These are phyloP conservation scores for Pollenia amentaria DNA, from an alignment of 2,888 invertebrate species.

Conservation along the genomic window DNA sequence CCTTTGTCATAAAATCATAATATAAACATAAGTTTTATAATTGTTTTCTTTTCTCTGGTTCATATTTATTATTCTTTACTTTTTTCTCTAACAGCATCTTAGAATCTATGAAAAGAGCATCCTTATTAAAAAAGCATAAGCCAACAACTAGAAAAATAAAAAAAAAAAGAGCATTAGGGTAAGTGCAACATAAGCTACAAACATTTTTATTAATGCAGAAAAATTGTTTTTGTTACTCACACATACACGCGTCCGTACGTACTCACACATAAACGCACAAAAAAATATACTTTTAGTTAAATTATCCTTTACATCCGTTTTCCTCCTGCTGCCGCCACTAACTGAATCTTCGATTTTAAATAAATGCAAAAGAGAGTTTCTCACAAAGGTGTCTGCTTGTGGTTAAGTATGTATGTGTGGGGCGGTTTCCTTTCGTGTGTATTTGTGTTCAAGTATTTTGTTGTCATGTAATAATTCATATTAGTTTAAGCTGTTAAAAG, in stretches of 20 bases:
- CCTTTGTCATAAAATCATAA: slow-evolving; percentile 38
- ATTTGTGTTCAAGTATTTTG: neutral
- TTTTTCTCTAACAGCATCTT: neutral
- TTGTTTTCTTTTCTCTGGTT: neutral
- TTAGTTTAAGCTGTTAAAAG: slow-evolving; percentile 77
- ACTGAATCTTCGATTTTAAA: neutral
- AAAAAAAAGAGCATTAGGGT: neutral
- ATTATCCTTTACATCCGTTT: slow-evolving; percentile 74
- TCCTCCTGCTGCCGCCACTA: neutral
- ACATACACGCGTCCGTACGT: neutral
- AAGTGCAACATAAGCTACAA: slow-evolving; percentile 55
- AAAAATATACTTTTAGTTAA: slow-evolving; percentile 49
- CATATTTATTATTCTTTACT: no score
- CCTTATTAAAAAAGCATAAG: neutral
- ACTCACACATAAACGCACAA: neutral
- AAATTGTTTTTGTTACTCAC: slow-evolving; percentile 48
- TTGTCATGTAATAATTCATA: slow-evolving; percentile 76
- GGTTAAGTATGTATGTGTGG: neutral
- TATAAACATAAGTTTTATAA: slow-evolving; percentile 49
- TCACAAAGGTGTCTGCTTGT: slow-evolving; percentile 4
- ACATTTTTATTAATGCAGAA: slow-evolving; percentile 45
- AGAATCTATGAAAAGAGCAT: neutral
- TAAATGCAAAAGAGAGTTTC: slow-evolving; percentile 21
- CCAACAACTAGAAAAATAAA: neutral
- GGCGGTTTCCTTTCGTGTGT: neutral